Evolutionary conservation across 2,797 vertebrate species (phyloP).

Genomic region (Diceros bicornis): DNA sequence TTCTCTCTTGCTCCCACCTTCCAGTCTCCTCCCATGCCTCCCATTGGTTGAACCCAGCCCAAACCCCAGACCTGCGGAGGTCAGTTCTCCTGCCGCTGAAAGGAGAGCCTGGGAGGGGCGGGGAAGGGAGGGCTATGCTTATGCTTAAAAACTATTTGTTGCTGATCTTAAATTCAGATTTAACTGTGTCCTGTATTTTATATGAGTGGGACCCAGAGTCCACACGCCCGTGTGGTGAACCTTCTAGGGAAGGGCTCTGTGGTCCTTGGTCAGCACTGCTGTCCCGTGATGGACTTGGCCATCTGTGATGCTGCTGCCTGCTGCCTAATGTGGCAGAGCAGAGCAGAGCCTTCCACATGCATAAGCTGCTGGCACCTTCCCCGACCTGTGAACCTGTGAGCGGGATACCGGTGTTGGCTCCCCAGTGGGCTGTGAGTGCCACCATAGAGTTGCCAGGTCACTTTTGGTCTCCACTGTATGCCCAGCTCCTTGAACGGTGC

Average conservation of each 20-base stretch:
- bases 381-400: not conserved
- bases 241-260: not conserved
- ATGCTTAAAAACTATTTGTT: not conserved
- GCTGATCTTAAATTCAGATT: not conserved
- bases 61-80: not conserved
- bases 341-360: fast-evolving
- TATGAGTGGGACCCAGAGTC: not conserved
- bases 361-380: fast-evolving
- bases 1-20: not conserved
- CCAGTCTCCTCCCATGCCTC: not conserved
- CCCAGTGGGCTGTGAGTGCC: fast-evolving
- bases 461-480: fast-evolving
- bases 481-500: fast-evolving
- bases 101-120: not conserved
- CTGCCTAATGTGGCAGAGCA: not conserved
- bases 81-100: not conserved
- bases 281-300: not conserved
- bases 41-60: not conserved
- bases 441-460: not conserved
- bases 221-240: not conserved
- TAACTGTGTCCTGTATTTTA: not conserved
- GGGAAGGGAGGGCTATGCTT: not conserved
- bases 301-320: fast-evolving
- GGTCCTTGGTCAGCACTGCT: not conserved
- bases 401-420: fast-evolving